Percentiles rank a stretch among this genome's conserved stretches.
Conservation (phyloP, 2,888 invertebrate species). For the Lasius fuliginosus region DNA sequence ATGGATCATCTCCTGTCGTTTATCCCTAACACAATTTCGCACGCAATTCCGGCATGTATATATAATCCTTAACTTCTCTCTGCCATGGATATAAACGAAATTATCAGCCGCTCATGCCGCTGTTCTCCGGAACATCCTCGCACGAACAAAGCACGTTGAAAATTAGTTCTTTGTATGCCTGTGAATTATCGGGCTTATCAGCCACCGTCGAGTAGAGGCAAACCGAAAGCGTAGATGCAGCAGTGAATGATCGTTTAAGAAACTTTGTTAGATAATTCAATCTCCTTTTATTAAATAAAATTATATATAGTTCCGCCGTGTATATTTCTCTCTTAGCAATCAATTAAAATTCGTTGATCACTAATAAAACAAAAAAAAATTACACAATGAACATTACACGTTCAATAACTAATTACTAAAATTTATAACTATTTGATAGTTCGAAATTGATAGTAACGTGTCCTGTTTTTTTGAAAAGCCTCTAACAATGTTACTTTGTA, state of each 20-base stretch:
- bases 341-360: neutral
- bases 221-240: slow-evolving; percentile 54
- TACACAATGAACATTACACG: neutral
- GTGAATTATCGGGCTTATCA: slow-evolving; percentile 75
- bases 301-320: neutral
- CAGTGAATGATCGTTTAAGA: slow-evolving; percentile 56
- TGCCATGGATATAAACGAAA: slow-evolving; percentile 40
- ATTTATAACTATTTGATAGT: neutral
- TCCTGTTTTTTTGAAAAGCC: slow-evolving; percentile 5
- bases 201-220: slow-evolving; percentile 55
- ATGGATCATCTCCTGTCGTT: slow-evolving; percentile 26
- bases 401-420: neutral
- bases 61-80: slow-evolving; percentile 47
- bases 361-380: neutral
- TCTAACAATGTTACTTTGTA: neutral
- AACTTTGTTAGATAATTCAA: slow-evolving; percentile 44
- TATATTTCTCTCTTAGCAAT: slow-evolving; percentile 16
- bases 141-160: slow-evolving; percentile 64
- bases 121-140: slow-evolving; percentile 67
- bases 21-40: slow-evolving; percentile 31
- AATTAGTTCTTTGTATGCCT: slow-evolving; percentile 77
- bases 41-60: slow-evolving; percentile 49
- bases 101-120: slow-evolving; percentile 61
- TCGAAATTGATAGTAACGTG: neutral
- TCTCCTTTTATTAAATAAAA: slow-evolving; percentile 23